Evolutionary conservation across 2,888 invertebrate species (phyloP).

Genomic region (Scaptodrosophila latifasciaeformis): DNA sequence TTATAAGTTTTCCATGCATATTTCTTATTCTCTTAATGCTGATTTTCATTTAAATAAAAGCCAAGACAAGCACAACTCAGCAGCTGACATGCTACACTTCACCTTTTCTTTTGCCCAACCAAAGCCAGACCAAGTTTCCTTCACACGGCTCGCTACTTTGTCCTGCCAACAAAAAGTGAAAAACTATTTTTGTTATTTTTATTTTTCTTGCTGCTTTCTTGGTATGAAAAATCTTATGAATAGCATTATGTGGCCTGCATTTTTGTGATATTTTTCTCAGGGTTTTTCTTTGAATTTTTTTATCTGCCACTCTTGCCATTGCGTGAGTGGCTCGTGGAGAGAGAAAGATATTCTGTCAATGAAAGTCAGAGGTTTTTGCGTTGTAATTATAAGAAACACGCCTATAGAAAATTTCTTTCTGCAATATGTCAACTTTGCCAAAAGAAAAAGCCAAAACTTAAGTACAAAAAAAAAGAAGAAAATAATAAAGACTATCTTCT

Average conservation of each 20-base stretch:
- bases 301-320: slow-evolving; percentile 8
- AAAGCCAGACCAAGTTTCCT: slow-evolving; percentile 2
- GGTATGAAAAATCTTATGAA: slow-evolving; percentile 56
- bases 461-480: neutral
- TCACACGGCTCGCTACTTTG: neutral
- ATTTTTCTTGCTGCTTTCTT: neutral
- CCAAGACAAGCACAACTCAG: slow-evolving; percentile 31
- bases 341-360: neutral
- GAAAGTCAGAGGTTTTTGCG: slow-evolving; percentile 20
- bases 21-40: slow-evolving; percentile 16
- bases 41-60: slow-evolving; percentile 64
- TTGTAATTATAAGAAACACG: slow-evolving; percentile 51
- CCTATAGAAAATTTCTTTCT: slow-evolving; percentile 38
- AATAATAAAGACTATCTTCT: no score
- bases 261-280: slow-evolving; percentile 18
- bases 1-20: slow-evolving; percentile 42
- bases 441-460: slow-evolving; percentile 22
- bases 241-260: slow-evolving; percentile 54
- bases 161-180: neutral
- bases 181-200: slow-evolving; percentile 1
- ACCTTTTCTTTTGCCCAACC: slow-evolving; percentile 2
- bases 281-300: neutral
- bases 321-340: neutral
- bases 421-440: slow-evolving; percentile 31
- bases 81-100: slow-evolving; percentile 31